Conservation (phyloP, 2,888 invertebrate genomes). For the Chaetogeoica ovagalla region DNA sequence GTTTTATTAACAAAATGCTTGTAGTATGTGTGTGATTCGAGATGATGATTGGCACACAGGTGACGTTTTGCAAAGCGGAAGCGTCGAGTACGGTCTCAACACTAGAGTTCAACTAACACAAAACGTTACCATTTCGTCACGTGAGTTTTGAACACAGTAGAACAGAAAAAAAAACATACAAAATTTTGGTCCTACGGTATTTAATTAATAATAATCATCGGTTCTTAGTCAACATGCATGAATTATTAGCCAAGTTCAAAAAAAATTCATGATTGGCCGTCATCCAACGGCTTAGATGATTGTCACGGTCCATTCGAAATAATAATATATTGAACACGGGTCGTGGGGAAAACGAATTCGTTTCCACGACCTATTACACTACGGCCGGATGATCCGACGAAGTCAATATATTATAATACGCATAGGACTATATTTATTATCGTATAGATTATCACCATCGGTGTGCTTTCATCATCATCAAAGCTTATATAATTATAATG, state of each 20-base stretch:
- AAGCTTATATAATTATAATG: constrained; percentile 16
- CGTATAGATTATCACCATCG: constrained; percentile 22
- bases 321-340: constrained; percentile 26
- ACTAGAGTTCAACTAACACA: constrained; percentile 41
- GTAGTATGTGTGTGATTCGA: constrained; percentile 39
- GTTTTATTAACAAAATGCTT: constrained; percentile 44
- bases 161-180: constrained; percentile 28
- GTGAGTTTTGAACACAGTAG: constrained; percentile 37
- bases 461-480: constrained; percentile 51
- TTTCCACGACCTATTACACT: constrained; percentile 1
- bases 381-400: neutral
- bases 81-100: constrained; percentile 53
- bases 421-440: constrained; percentile 16
- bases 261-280: constrained; percentile 37
- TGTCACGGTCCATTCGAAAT: constrained; percentile 42
- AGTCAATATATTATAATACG: constrained; percentile 12
- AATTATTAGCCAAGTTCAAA: constrained; percentile 45
- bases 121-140: constrained; percentile 45
- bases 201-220: neutral
- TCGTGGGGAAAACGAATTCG: constrained; percentile 37
- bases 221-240: constrained; percentile 45
- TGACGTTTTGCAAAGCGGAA: constrained; percentile 53
- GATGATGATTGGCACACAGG: constrained; percentile 53
- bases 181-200: constrained; percentile 31
- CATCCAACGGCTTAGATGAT: constrained; percentile 28